A percentile compares a stretch with the other conserved stretches of the same genome.
phyloP scores from a whole-genome alignment of 30 jellyfish, hydroid and myxozoan genomes.

The Rhopilema esculentum region DNA sequence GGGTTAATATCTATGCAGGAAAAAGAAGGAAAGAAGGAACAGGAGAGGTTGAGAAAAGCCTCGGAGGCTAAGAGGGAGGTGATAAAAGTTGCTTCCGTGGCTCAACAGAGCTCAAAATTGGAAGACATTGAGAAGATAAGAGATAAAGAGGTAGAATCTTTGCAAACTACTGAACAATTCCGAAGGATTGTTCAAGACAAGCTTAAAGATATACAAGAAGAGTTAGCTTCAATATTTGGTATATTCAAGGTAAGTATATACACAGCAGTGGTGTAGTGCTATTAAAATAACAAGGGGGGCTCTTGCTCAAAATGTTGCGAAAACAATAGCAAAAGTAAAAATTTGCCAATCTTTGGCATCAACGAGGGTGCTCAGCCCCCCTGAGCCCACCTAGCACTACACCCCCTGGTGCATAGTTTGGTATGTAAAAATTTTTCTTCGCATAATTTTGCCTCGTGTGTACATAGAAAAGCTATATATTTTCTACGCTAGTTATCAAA shows the following conservation, averaged over 20 bases:
- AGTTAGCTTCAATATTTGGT: conserved; percentile 13
- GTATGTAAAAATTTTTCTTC: no score
- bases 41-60: neutral
- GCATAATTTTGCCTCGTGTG: no score
- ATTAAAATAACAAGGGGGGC: neutral
- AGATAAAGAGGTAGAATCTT: conserved; percentile 6
- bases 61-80: neutral
- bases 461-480: no score
- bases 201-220: conserved; percentile 44
- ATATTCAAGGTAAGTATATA: conserved; percentile 42
- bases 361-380: no score
- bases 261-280: no score
- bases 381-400: no score
- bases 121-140: conserved; percentile 15
- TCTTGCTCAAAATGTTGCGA: neutral
- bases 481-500: no score
- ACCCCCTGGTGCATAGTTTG: no score
- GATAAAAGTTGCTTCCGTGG: neutral
- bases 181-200: conserved; percentile 12
- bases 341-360: no score
- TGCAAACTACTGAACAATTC: conserved; percentile 9
- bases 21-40: neutral
- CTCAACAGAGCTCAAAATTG: conserved; percentile 19
- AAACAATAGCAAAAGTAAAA: no score
- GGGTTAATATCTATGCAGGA: neutral